Percentiles rank a stretch among this genome's conserved stretches.
Evolutionary conservation across 1,140 invertebrate species (phyloP).

Genomic region (Formica exsecta): DNA sequence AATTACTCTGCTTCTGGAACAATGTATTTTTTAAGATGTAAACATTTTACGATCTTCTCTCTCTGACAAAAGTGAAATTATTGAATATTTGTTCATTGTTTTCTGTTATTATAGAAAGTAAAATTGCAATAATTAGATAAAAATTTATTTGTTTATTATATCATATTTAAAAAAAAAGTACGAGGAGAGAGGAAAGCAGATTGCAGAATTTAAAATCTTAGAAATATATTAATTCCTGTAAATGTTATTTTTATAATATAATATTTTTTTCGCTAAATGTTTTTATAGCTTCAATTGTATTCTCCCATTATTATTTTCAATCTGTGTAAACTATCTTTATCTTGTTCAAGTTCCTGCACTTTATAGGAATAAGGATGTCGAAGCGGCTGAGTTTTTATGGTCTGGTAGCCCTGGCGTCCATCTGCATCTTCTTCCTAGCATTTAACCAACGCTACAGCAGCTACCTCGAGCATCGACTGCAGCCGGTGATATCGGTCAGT

Average conservation of each 20-base stretch:
- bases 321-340: slow-evolving; percentile 12
- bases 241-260: not conserved
- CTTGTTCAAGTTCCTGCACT: slow-evolving; percentile 39
- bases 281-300: not conserved
- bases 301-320: not conserved
- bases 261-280: not conserved
- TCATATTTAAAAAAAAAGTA: too few species aligned
- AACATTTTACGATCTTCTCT: not conserved
- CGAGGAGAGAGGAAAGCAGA: too few species aligned
- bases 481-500: slow-evolving; percentile 84
- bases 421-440: slow-evolving; percentile 85
- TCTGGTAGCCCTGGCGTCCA: slow-evolving; percentile 82
- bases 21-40: too few species aligned
- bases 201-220: too few species aligned
- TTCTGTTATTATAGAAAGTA: not conserved
- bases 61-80: not conserved
- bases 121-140: not conserved
- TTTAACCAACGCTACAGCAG: slow-evolving; percentile 84
- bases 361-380: slow-evolving; percentile 80
- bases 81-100: not conserved
- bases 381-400: slow-evolving; percentile 84
- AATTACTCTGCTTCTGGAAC: not conserved
- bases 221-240: not conserved
- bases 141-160: too few species aligned
- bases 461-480: slow-evolving; percentile 83